These are phyloP conservation scores for Stercorarius parasiticus DNA, from an alignment of 2,113 vertebrate species.

Conservation along the genomic window DNA sequence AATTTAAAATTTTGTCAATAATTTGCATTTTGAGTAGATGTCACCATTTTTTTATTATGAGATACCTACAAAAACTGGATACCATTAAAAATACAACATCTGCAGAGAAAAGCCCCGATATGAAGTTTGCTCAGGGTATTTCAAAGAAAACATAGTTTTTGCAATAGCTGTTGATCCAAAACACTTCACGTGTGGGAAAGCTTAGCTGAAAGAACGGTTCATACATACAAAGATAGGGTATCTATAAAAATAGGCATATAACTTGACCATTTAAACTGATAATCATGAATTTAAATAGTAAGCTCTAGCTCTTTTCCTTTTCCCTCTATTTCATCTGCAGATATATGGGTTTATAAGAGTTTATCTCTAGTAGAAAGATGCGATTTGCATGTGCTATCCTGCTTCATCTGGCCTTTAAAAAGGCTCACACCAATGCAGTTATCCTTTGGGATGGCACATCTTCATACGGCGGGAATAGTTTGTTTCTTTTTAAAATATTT, in stretches of 20 bases:
- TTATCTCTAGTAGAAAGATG: not conserved
- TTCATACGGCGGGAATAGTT: not conserved
- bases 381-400: not conserved
- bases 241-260: conserved; percentile 17
- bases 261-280: not conserved
- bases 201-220: conserved; percentile 13
- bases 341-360: not conserved
- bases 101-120: not conserved
- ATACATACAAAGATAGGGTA: not conserved
- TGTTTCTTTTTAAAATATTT: not conserved
- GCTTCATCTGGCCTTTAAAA: not conserved
- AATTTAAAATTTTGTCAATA: not conserved
- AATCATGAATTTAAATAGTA: not conserved
- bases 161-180: not conserved
- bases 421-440: not conserved
- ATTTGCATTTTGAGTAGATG: not conserved
- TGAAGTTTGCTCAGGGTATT: not conserved
- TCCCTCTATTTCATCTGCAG: not conserved
- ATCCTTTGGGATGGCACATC: not conserved
- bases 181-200: conserved; percentile 30
- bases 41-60: not conserved
- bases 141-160: not conserved
- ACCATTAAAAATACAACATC: not conserved
- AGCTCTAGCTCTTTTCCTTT: not conserved
- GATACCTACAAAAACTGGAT: not conserved